A percentile compares a stretch with the other conserved stretches of the same genome.
These are phyloP conservation scores for Drosophila guanche DNA, from an alignment of 1,140 invertebrate genomes.

Conservation along the genomic window DNA sequence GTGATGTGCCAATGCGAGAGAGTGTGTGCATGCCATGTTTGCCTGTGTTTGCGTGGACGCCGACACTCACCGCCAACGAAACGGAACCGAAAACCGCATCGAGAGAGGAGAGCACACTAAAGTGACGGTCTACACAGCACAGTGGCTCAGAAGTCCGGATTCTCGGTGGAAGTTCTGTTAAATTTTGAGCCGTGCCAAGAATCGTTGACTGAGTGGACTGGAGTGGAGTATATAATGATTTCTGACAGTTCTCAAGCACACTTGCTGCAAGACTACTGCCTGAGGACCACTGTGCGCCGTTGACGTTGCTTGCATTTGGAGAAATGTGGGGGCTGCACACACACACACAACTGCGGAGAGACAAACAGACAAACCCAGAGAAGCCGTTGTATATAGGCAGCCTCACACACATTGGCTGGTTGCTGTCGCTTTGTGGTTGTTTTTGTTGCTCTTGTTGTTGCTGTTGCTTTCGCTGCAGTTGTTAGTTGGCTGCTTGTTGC, in stretches of 20 bases:
- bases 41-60: constrained; percentile 57
- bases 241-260: too few relatives aligned
- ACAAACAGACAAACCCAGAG: constrained; percentile 55
- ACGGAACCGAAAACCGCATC: constrained; percentile 55
- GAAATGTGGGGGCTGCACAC: constrained; percentile 76
- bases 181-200: background rate
- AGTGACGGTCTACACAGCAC: constrained; percentile 3
- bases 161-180: background rate
- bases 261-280: too few relatives aligned
- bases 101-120: constrained; percentile 48
- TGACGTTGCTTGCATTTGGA: constrained; percentile 71
- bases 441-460: constrained; percentile 29
- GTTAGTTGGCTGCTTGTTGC: constrained; percentile 46
- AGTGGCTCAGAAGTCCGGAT: constrained; percentile 5
- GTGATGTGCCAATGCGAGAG: constrained; percentile 11
- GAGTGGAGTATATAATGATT: background rate
- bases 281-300: constrained; percentile 37
- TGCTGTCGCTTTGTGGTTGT: constrained; percentile 31
- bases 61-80: constrained; percentile 53
- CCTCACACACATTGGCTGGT: constrained; percentile 76
- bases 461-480: constrained; percentile 56
- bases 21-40: constrained; percentile 50
- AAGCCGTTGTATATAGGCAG: constrained; percentile 69
- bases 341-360: constrained; percentile 17
- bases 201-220: too few relatives aligned